Conservation (phyloP, 2,888 invertebrate genomes). For the Drosophila limbata region DNA sequence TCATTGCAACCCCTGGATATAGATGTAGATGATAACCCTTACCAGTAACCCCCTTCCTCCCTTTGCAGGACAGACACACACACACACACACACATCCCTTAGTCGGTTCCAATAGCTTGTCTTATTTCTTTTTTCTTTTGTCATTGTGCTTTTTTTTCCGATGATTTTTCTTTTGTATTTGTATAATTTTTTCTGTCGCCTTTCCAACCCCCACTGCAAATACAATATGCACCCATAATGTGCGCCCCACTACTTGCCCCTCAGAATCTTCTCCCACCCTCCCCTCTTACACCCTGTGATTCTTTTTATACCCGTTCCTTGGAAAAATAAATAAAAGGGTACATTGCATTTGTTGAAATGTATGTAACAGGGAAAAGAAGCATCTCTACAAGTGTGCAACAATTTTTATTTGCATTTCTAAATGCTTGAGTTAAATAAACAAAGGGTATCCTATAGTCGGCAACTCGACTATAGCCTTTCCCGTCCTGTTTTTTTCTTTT, state of each 20-base stretch:
- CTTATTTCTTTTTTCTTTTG: conserved; percentile 75
- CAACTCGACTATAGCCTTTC: too few species aligned
- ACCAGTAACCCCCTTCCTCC: neutral
- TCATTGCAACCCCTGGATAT: conserved; percentile 69
- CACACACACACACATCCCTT: conserved; percentile 46
- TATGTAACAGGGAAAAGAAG: too few species aligned
- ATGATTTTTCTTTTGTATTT: conserved; percentile 77
- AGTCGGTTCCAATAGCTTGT: conserved; percentile 69
- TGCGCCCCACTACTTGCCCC: neutral
- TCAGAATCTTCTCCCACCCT: neutral
- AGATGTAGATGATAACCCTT: conserved; percentile 14
- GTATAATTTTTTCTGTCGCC: conserved; percentile 80
- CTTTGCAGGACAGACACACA: neutral
- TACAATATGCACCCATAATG: conserved; percentile 36
- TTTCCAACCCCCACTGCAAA: conserved; percentile 52
- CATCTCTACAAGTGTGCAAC: too few species aligned
- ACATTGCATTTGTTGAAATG: too few species aligned
- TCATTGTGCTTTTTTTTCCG: conserved; percentile 75
- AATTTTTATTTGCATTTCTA: too few species aligned
- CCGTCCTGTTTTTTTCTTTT: neutral
- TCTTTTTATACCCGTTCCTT: too few species aligned
- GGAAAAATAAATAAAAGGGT: too few species aligned
- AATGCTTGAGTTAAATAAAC: too few species aligned
- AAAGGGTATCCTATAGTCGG: too few species aligned
- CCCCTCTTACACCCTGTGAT: neutral